Base-by-base conservation (phyloP, 2,888 invertebrate species). In the Blastobasis adustella region DNA sequence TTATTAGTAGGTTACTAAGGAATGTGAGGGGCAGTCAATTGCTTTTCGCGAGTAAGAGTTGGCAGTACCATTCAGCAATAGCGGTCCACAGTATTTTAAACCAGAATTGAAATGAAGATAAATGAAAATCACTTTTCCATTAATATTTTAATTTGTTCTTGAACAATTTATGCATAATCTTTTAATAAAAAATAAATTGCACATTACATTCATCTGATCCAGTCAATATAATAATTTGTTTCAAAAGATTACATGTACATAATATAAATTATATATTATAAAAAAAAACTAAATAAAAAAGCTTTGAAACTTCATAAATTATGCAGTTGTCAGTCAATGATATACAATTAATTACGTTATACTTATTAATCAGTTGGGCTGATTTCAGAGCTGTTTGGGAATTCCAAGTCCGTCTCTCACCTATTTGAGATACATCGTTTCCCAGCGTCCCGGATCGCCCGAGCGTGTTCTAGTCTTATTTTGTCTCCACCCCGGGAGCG, bases 121-220 rank as follows among this genome's bases (percentile, higher is more conserved):
- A 41, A 53, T 53, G 50, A 56, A 63, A 61, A 63, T 54, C 56
- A 59, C 53, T 60, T 36, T 44, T 6, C 58, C 58, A 67, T 66
- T 75, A 79, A 76, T 69, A 76, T 65, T 62, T 66, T 69, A 63
- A 54, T 66, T 70, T 70, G 70, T 71, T 71, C 54, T 63, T 68
- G 61, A 62, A 60, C 57, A 41, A 58, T 57, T 59, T 60, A 62
- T 60, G 62, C 59, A 65, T 45, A 47, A 23, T 23, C 23, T 23
- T 36, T 47, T 72, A 71, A 70, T 70, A 65, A 67, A 73, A 70
- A 66, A 74, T 71, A 72, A 77, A 74, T 82, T 82, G 81, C 81
- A 82, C 81, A 65, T 76, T 73, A 76, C 80, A 82, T 84, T 84
- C 73, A 65, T 83, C 84, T 86, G 87, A 87, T 86, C 86, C 86